Evolutionary conservation across 2,888 invertebrate genomes (phyloP).

Genomic region (Pheosia tremula): DNA sequence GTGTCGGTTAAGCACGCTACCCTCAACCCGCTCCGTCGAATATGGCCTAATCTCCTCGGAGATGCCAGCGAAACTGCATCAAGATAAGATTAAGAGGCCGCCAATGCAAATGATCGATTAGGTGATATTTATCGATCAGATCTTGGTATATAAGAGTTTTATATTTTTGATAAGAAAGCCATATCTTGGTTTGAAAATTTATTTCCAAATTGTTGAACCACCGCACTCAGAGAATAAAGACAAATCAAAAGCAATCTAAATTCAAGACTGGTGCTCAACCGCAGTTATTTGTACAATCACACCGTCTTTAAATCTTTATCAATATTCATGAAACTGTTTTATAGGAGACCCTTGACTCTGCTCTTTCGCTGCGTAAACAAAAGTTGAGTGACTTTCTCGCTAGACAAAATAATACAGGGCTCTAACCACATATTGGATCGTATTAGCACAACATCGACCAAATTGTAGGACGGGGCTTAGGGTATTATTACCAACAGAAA

Average conservation of each 20-base stretch:
- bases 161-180: too few relatives aligned
- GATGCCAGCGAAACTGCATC: background rate
- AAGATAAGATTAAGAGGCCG: too few relatives aligned
- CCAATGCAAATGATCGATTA: too few relatives aligned
- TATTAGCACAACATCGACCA: background rate
- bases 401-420: background rate
- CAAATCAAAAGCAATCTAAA: conserved; percentile 54
- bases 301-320: conserved; percentile 69
- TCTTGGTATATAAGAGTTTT: too few relatives aligned
- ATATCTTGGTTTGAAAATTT: background rate
- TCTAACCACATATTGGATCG: background rate
- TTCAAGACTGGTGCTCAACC: conserved; percentile 55
- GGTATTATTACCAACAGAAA: background rate
- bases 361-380: conserved; percentile 59
- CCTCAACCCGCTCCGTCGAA: background rate
- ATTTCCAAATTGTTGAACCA: background rate
- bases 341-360: conserved; percentile 54
- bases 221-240: conserved; percentile 24
- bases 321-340: conserved; percentile 74
- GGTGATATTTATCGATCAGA: too few relatives aligned
- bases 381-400: conserved; percentile 54
- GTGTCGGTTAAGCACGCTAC: background rate
- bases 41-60: background rate
- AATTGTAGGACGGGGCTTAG: background rate
- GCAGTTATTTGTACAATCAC: conserved; percentile 65